Percentiles rank a stretch among this genome's conserved stretches.
phyloP scores from a whole-genome alignment of 2,888 invertebrate genomes.

The Myathropa florea region DNA sequence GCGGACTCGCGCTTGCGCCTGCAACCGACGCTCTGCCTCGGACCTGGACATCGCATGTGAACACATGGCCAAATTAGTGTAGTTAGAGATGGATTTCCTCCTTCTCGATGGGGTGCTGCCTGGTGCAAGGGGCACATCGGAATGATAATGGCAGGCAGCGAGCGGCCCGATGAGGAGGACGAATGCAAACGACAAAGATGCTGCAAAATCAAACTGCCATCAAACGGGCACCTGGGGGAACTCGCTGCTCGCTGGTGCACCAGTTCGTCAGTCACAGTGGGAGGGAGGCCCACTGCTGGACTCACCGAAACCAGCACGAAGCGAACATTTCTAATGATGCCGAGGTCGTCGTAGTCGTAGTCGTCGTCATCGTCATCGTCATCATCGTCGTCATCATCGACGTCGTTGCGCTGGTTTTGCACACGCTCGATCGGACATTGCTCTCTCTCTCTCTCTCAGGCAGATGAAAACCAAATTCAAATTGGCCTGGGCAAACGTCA shows the following conservation, averaged over 20 bases:
- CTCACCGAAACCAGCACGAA: constrained; percentile 45
- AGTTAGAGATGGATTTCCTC: constrained; percentile 58
- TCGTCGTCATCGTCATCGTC: constrained; percentile 28
- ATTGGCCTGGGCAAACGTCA: constrained; percentile 65
- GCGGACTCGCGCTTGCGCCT: constrained; percentile 29
- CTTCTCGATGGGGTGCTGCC: constrained; percentile 11
- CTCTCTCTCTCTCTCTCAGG: constrained; percentile 1
- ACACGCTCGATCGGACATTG: constrained; percentile 59
- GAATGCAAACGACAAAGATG: constrained; percentile 51
- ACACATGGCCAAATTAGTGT: constrained; percentile 67
- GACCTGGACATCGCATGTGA: constrained; percentile 49
- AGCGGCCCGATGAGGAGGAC: constrained; percentile 17
- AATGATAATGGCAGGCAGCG: constrained; percentile 56
- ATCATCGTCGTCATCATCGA: constrained; percentile 5
- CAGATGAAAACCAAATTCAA: constrained; percentile 59
- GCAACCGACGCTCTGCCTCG: background rate
- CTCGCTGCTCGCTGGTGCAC: constrained; percentile 26
- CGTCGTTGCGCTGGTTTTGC: constrained; percentile 8
- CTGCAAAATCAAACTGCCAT: constrained; percentile 59
- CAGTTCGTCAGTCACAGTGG: constrained; percentile 58
- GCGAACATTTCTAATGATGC: constrained; percentile 67
- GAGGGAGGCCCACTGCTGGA: constrained; percentile 27
- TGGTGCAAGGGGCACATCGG: constrained; percentile 35
- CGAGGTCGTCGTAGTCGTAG: constrained; percentile 53
- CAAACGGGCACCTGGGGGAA: constrained; percentile 64